These are phyloP conservation scores for Papilio machaon DNA, from an alignment of 1,140 invertebrate genomes.

Conservation along the genomic window DNA sequence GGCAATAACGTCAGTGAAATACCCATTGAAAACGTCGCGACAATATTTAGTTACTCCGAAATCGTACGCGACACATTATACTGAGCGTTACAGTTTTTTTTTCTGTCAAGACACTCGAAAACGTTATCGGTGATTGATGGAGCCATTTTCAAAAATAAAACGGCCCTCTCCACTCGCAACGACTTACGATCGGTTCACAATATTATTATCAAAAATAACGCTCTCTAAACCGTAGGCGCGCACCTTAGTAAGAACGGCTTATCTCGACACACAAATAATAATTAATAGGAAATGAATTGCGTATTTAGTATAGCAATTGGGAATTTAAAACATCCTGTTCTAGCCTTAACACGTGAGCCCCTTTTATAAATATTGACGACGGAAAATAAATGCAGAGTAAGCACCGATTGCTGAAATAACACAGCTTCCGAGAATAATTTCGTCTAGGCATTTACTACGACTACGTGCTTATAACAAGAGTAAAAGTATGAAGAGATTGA, in stretches of 20 bases:
- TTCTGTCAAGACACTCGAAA: constrained; percentile 59
- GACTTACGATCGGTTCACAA: constrained; percentile 73
- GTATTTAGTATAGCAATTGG: constrained; percentile 68
- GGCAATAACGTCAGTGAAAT: constrained; percentile 62
- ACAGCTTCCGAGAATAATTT: constrained; percentile 44
- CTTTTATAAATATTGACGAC: constrained; percentile 69
- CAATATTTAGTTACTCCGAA: constrained; percentile 74
- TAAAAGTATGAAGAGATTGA: not conserved
- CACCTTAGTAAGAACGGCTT: constrained; percentile 52
- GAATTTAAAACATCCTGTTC: constrained; percentile 75
- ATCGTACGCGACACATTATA: constrained; percentile 70
- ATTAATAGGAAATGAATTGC: constrained; percentile 73
- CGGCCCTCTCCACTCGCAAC: constrained; percentile 63
- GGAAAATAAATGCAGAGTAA: constrained; percentile 63
- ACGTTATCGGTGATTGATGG: constrained; percentile 79
- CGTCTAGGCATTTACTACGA: not conserved
- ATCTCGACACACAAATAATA: constrained; percentile 72
- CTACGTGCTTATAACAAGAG: not conserved
- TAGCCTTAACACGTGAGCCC: constrained; percentile 70
- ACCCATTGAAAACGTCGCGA: constrained; percentile 58
- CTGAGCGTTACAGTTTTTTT: constrained; percentile 67
- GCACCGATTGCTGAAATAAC: constrained; percentile 61
- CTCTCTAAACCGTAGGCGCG: constrained; percentile 55
- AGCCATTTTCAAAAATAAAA: constrained; percentile 81
- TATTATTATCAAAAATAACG: constrained; percentile 78